Evolutionary conservation across 2,113 vertebrate genomes (phyloP), one percentile per base, ranked within the genome.

Genomic region (Microcebus jonahi): DNA sequence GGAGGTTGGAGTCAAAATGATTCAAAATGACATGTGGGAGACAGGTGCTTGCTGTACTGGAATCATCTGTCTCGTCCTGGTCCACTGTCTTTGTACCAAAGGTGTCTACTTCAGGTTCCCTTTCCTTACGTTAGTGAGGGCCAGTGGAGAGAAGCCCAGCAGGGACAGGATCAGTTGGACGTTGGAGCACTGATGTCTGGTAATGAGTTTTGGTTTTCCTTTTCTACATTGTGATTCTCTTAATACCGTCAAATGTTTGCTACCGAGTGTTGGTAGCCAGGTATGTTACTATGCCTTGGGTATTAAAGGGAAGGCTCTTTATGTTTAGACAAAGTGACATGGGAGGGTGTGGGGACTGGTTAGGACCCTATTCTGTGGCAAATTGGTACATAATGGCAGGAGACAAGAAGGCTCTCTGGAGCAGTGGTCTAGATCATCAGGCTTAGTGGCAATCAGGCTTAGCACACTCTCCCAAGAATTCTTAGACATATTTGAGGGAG

Each of bases 21-120:
- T 25, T 45, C 14, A 57, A 45, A 55, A 82, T 36, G 61, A 31
- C 5, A 4, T 5, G 31, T 13, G 55, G 59, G 65, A 61, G 68
- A 12, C 21, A 42, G 36, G 20, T 6, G 76, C 21, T 31, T 27
- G 25, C 36, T 23, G 34, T 36, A 0, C 48, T 15, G 7, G 68
- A 73, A 6, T 23, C 20, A 1, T 45, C n/a, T 50, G 27, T 55
- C 61, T 61, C 29, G 45, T 20, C 45, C 11, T n/a, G n/a, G 63
- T 42, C 21, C 31, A 25, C 45, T 2, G 36, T 53, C 25, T 36
- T 67, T 27, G 4, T 2, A 18, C 57, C 29, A 15, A 0, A 42
- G 12, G 18, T 8, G n/a, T 34, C 15, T 29, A 36, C 2, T 12
- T n/a, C 0, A 0, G 15, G 2, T 34, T 55, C 73, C 34, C 10